phyloP scores from a whole-genome alignment of 2,113 vertebrate genomes.

The Acinonyx jubatus region DNA sequence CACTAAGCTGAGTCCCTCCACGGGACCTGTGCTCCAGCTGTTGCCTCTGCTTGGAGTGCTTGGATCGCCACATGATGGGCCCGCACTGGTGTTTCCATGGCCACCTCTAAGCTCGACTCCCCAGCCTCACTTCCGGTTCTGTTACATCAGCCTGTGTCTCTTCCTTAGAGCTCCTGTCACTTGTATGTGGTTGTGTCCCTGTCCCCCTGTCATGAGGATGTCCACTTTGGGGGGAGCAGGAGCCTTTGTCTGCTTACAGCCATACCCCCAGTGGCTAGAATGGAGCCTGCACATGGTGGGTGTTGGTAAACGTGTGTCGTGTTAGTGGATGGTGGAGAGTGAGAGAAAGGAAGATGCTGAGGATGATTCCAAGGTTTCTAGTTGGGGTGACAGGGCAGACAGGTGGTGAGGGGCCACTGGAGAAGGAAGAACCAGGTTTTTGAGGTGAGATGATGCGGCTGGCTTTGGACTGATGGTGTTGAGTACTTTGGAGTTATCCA shows the following conservation, averaged over 20 bases:
- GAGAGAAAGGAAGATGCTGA: neutral
- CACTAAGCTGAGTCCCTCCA: neutral
- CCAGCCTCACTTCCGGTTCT: rapidly evolving
- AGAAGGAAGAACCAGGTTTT: neutral
- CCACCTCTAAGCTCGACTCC: neutral
- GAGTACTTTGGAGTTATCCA: neutral
- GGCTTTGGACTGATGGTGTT: neutral
- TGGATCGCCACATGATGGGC: neutral
- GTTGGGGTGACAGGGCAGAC: neutral
- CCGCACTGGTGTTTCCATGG: neutral
- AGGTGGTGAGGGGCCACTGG: neutral
- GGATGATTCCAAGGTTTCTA: neutral
- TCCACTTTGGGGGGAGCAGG: neutral
- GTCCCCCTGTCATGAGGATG: neutral
- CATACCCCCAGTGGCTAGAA: neutral
- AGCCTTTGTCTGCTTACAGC: neutral
- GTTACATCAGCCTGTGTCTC: neutral
- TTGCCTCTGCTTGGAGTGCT: neutral
- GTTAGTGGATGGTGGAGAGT: neutral
- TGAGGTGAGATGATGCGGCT: neutral
- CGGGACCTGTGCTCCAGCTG: neutral
- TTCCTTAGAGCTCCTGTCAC: neutral
- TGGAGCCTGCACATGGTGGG: neutral
- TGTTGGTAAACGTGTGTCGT: neutral
- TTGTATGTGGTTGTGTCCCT: neutral